phyloP scores from a whole-genome alignment of 2,888 invertebrate genomes.

The Anorthoa munda region DNA sequence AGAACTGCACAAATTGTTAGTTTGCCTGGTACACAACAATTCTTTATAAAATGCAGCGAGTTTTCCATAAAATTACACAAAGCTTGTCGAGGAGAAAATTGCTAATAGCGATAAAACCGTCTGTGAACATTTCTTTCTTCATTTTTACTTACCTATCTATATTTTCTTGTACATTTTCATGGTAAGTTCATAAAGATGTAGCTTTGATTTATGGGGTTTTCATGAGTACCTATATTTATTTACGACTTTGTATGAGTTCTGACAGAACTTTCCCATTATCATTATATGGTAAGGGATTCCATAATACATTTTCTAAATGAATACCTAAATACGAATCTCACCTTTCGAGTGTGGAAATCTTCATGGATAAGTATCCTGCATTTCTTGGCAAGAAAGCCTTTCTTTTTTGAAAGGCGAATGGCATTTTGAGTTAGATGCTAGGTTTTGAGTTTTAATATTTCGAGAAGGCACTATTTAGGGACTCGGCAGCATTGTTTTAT shows the following conservation, averaged over 20 bases:
- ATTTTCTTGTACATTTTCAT: conserved; percentile 25
- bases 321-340: not conserved
- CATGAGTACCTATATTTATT: not conserved
- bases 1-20: conserved; percentile 38
- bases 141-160: conserved; percentile 10
- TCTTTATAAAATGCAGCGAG: conserved; percentile 40
- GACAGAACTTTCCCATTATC: not conserved
- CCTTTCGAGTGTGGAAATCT: not conserved
- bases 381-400: too few species aligned
- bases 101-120: conserved; percentile 30
- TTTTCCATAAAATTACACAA: conserved; percentile 30
- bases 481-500: too few species aligned
- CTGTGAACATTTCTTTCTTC: conserved; percentile 26
- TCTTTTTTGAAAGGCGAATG: too few species aligned
- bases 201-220: conserved; percentile 15
- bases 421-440: too few species aligned
- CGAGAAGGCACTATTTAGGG: too few species aligned
- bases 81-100: conserved; percentile 44
- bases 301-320: not conserved
- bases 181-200: conserved; percentile 21
- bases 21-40: conserved; percentile 24
- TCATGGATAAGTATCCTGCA: not conserved
- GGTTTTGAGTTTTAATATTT: too few species aligned
- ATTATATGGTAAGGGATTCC: not conserved
- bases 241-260: not conserved